These are phyloP conservation scores for Drosophila miranda DNA, from an alignment of 1,140 invertebrate species.

Conservation along the genomic window DNA sequence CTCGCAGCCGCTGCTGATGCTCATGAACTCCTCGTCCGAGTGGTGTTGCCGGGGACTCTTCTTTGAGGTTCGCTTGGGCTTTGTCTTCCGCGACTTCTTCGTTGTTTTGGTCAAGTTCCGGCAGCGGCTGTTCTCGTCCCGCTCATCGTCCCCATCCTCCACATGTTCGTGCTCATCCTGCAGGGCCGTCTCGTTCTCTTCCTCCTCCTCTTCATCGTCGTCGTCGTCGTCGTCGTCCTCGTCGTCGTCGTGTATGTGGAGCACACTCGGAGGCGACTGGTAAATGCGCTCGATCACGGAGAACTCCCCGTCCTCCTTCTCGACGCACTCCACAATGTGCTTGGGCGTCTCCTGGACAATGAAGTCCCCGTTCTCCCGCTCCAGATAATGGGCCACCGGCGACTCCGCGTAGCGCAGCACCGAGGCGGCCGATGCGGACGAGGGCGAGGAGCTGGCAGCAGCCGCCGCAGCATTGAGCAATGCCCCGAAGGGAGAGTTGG, in stretches of 20 bases:
- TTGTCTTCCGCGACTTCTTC: conserved; percentile 63
- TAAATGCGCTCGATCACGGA: conserved; percentile 81
- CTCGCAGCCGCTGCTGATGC: conserved; percentile 60
- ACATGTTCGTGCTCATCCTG: conserved; percentile 37
- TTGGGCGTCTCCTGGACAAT: conserved; percentile 81
- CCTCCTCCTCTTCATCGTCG: conserved; percentile 34
- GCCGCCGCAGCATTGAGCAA: conserved; percentile 64
- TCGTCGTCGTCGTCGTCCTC: conserved; percentile 69
- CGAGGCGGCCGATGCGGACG: conserved; percentile 41
- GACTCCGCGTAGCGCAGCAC: conserved; percentile 77
- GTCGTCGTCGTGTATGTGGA: conserved; percentile 78
- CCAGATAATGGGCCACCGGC: conserved; percentile 77
- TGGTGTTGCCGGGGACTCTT: conserved; percentile 11
- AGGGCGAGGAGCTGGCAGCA: conserved; percentile 57
- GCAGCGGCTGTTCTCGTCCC: conserved; percentile 59
- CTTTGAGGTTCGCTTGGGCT: conserved; percentile 48
- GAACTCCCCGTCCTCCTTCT: conserved; percentile 79
- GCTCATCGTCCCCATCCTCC: conserved; percentile 64
- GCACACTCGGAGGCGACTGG: conserved; percentile 78
- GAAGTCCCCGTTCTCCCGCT: conserved; percentile 79
- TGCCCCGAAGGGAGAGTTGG: conserved; percentile 64
- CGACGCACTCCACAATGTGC: conserved; percentile 79
- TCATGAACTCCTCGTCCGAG: conserved; percentile 64
- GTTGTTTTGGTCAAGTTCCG: conserved; percentile 44
- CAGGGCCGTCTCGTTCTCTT: conserved; percentile 10